Conservation (phyloP, 2,888 invertebrate genomes). For the Taphrorychus bicolor region DNA sequence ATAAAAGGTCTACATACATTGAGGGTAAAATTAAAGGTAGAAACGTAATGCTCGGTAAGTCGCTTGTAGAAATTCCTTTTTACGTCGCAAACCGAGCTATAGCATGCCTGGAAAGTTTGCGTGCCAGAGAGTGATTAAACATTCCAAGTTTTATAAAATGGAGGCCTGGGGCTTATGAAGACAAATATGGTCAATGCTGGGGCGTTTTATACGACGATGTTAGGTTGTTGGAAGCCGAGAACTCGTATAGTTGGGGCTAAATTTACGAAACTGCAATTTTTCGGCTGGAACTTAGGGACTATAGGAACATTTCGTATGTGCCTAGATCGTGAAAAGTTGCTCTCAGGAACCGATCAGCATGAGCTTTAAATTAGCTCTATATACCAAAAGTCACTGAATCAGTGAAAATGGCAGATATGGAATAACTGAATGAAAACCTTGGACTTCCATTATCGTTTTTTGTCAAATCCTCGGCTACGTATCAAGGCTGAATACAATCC, state of each 20-base stretch:
- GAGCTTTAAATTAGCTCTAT: no score
- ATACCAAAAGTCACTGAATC: no score
- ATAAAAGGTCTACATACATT: neutral
- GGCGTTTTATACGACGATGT: neutral
- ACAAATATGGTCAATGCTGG: neutral
- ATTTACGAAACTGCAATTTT: neutral
- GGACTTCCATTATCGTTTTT: no score
- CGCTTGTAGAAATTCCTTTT: neutral
- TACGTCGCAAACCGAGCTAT: neutral
- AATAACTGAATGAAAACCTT: no score
- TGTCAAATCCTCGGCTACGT: no score
- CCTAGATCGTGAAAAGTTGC: no score
- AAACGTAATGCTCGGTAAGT: neutral
- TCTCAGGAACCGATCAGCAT: no score
- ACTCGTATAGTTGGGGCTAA: neutral
- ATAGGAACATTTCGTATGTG: no score
- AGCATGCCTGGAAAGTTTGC: neutral
- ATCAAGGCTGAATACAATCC: no score
- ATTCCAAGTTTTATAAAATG: neutral
- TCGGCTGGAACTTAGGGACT: no score
- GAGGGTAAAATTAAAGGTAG: neutral
- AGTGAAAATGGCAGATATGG: no score
- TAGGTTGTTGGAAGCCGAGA: neutral
- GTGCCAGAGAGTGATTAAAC: neutral
- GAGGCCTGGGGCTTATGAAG: neutral